These are phyloP conservation scores for Pentamera pediparva DNA, from an alignment of 53 echinoderm and acorn worm species.

Conservation along the genomic window DNA sequence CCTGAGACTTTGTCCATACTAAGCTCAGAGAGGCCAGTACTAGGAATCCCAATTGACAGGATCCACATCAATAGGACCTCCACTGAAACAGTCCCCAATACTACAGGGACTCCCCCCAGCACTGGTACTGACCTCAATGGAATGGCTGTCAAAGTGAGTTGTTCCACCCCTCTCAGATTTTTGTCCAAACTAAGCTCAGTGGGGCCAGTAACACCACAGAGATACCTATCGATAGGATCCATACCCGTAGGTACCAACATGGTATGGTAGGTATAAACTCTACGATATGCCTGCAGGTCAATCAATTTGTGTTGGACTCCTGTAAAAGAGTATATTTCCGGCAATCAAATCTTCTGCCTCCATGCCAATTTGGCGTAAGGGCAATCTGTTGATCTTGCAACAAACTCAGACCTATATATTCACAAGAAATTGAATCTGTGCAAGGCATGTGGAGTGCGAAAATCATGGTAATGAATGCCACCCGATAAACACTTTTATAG, in stretches of 20 bases:
- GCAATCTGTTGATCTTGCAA: no score
- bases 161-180: no score
- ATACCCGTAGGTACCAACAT: conserved; percentile 58
- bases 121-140: conserved; percentile 66
- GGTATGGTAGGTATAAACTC: no score
- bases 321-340: not conserved
- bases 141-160: conserved; percentile 70
- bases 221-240: conserved; percentile 56
- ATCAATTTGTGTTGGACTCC: no score
- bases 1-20: no score
- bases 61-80: conserved; percentile 60
- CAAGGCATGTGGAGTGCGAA: no score
- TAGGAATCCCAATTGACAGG: conserved; percentile 53
- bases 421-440: no score
- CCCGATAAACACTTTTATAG: no score
- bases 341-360: not conserved
- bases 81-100: conserved; percentile 68
- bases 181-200: conserved; percentile 91
- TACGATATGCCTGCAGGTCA: no score
- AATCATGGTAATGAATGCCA: no score
- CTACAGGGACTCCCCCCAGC: conserved; percentile 63
- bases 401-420: no score
- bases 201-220: conserved; percentile 59
- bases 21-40: conserved; percentile 59
- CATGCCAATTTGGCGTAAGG: not conserved